Conservation (phyloP, 2,888 invertebrate species). For the Melitaea athalia region DNA sequence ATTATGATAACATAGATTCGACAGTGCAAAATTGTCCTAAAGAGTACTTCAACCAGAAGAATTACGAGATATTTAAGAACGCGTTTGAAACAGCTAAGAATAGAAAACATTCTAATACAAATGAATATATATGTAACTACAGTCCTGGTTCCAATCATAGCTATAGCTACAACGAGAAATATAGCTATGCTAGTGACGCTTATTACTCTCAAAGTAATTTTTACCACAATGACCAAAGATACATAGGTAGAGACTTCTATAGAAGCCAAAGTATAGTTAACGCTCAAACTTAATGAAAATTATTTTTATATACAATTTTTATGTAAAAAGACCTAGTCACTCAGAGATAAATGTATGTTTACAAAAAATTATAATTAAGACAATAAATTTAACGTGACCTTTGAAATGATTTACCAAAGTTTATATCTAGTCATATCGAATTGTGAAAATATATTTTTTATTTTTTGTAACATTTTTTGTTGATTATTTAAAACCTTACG, state of each 20-base stretch:
- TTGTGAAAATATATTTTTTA: slow-evolving; percentile 45
- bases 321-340: slow-evolving; percentile 49
- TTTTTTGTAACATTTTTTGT: slow-evolving; percentile 48
- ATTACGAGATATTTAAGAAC: slow-evolving; percentile 83
- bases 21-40: slow-evolving; percentile 47
- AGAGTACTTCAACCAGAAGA: slow-evolving; percentile 75
- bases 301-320: slow-evolving; percentile 30
- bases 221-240: slow-evolving; percentile 70
- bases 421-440: slow-evolving; percentile 67
- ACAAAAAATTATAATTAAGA: slow-evolving; percentile 42
- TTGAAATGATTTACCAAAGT: slow-evolving; percentile 51
- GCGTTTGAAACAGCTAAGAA: slow-evolving; percentile 79
- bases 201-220: slow-evolving; percentile 61
- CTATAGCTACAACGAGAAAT: slow-evolving; percentile 60
- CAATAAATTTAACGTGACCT: slow-evolving; percentile 37
- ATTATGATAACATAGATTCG: slow-evolving; percentile 44
- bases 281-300: slow-evolving; percentile 64
- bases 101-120: slow-evolving; percentile 52
- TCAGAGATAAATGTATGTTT: slow-evolving; percentile 41
- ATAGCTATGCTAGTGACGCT: slow-evolving; percentile 54
- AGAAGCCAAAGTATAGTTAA: slow-evolving; percentile 67
- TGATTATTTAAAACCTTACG: slow-evolving; percentile 17
- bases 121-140: slow-evolving; percentile 51
- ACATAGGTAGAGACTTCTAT: slow-evolving; percentile 65
- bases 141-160: slow-evolving; percentile 53